Evolutionary conservation across 2,113 vertebrate species (phyloP).

Genomic region (Rhegmatorhina hoffmannsi): DNA sequence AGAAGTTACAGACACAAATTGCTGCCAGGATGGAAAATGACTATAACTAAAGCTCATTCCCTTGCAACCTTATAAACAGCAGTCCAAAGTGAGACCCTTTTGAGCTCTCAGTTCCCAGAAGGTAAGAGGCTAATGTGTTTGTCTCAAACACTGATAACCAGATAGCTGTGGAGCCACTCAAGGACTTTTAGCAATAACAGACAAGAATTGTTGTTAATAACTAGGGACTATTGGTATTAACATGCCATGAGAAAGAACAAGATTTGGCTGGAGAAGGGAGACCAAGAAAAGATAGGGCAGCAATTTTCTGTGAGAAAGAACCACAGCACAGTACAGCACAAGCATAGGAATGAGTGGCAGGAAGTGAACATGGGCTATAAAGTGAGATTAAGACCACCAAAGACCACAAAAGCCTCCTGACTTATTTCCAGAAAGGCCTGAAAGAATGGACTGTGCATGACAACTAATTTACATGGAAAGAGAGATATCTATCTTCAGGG

Average conservation of each 20-base stretch:
- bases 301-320: neutral
- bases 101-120: neutral
- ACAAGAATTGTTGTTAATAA: neutral
- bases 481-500: neutral
- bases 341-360: neutral
- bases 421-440: neutral
- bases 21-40: neutral
- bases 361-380: neutral
- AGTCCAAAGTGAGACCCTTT: neutral
- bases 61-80: neutral
- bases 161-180: neutral
- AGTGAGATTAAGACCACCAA: neutral
- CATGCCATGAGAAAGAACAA: neutral
- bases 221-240: too few relatives aligned
- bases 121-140: neutral
- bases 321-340: neutral
- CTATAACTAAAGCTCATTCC: neutral
- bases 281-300: neutral
- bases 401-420: accelerated
- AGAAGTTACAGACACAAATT: neutral
- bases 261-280: neutral
- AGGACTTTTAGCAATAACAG: neutral
- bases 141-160: neutral
- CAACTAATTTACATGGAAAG: neutral
- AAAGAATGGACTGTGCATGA: neutral